phyloP scores from a whole-genome alignment of 1,140 invertebrate genomes.

The Heterodera schachtii region DNA sequence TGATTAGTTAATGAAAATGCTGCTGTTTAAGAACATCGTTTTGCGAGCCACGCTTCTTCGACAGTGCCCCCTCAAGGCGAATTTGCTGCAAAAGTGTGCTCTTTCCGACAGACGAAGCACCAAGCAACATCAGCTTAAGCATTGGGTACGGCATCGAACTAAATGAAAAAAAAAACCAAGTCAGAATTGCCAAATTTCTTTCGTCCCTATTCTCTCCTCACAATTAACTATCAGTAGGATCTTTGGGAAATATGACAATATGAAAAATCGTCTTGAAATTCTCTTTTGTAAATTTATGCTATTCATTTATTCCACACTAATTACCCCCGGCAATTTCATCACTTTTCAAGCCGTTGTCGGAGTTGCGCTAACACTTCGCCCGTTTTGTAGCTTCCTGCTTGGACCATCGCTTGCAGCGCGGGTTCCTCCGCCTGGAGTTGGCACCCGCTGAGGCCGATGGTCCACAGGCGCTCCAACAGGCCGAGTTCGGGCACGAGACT shows the following conservation, averaged over 20 bases:
- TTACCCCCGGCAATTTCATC: slow-evolving; percentile 43
- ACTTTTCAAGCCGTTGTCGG: slow-evolving; percentile 75
- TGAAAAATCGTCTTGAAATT: neutral
- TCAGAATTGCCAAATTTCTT: no score
- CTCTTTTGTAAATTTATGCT: neutral
- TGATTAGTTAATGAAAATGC: no score
- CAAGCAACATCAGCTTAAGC: slow-evolving; percentile 97
- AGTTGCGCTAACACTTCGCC: slow-evolving; percentile 94
- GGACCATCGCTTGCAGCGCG: slow-evolving; percentile 87
- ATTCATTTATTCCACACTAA: neutral
- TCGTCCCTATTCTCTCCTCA: no score
- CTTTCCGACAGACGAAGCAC: slow-evolving; percentile 88
- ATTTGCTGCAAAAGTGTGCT: slow-evolving; percentile 87
- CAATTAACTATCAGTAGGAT: no score
- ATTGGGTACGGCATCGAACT: slow-evolving; percentile 88
- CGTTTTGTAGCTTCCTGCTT: slow-evolving; percentile 88
- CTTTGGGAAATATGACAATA: no score
- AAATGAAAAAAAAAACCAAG: slow-evolving; percentile 24
- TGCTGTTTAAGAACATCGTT: slow-evolving; percentile 24
- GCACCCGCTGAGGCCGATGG: slow-evolving; percentile 87
- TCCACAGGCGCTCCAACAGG: slow-evolving; percentile 87
- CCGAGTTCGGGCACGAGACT: slow-evolving; percentile 92
- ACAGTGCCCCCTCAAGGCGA: slow-evolving; percentile 79
- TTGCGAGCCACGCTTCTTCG: slow-evolving; percentile 72
- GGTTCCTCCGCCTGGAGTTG: slow-evolving; percentile 75